A percentile compares a stretch with the other conserved stretches of the same genome.
Evolutionary conservation across 2,113 vertebrate genomes (phyloP).

Genomic region (Abramis brama): DNA sequence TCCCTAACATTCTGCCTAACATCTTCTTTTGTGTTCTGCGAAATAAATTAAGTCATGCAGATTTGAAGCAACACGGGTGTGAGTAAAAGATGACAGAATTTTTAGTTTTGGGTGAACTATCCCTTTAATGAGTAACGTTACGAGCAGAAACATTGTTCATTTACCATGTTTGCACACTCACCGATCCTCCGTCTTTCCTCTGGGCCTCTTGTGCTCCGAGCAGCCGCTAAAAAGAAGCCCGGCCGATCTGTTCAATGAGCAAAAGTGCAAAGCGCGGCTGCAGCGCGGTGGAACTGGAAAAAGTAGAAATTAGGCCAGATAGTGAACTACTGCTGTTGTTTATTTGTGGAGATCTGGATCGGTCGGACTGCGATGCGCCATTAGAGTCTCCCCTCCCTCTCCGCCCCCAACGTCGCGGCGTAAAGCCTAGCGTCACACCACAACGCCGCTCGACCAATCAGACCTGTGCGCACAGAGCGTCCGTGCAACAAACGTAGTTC

Average conservation of each 20-base stretch:
- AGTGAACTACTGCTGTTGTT: slow-evolving; percentile 9
- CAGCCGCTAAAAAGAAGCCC: background rate
- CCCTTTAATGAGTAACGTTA: background rate
- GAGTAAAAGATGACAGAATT: background rate
- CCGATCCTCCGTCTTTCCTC: slow-evolving; percentile 27
- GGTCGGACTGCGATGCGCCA: slow-evolving; percentile 43
- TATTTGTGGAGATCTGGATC: slow-evolving; percentile 43
- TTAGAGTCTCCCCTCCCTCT: slow-evolving; percentile 41
- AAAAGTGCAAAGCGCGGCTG: background rate
- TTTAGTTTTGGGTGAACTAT: background rate
- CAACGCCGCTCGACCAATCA: slow-evolving; percentile 24
- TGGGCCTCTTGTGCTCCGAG: slow-evolving; percentile 29
- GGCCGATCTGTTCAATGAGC: background rate
- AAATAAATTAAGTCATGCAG: background rate
- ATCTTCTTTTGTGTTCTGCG: background rate
- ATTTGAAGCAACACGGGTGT: background rate
- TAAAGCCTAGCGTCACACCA: slow-evolving; percentile 23
- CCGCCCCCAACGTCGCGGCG: slow-evolving; percentile 35
- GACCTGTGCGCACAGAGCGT: background rate
- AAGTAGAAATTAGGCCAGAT: background rate
- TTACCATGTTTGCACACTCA: slow-evolving; percentile 35
- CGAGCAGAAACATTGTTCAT: background rate
- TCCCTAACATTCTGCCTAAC: slow-evolving; percentile 1
- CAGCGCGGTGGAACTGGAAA: background rate
- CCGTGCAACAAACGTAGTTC: background rate